These are phyloP conservation scores for Alcedo quadribrachys DNA, from an alignment of 2,797 vertebrate species.

Conservation along the genomic window DNA sequence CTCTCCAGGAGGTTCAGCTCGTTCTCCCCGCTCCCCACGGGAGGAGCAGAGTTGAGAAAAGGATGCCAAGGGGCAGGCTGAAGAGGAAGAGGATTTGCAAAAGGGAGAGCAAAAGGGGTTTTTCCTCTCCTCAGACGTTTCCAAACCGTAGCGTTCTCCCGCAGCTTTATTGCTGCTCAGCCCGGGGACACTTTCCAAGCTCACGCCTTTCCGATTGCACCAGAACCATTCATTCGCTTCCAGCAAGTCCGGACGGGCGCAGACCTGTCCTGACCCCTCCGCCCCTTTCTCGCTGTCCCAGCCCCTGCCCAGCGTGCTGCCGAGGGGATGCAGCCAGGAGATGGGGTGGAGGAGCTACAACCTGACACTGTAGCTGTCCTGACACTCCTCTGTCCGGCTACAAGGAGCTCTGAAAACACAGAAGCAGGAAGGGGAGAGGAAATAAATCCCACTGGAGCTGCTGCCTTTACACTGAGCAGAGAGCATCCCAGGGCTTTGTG, in stretches of 20 bases:
- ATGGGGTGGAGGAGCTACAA: background rate
- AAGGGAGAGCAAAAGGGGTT: constrained; percentile 7
- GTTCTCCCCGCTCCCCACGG: background rate
- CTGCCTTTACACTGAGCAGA: background rate
- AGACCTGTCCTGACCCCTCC: background rate
- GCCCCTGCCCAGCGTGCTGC: background rate
- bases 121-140: background rate
- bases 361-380: no score
- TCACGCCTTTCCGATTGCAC: background rate
- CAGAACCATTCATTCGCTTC: background rate
- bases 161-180: background rate
- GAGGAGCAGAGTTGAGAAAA: background rate
- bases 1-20: accelerated
- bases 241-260: background rate
- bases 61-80: background rate
- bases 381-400: no score
- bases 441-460: background rate
- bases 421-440: background rate
- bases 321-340: background rate
- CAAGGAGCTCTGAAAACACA: accelerated
- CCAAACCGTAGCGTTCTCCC: background rate
- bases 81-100: background rate
- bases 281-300: accelerated
- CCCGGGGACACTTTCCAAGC: background rate
- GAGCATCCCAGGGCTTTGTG: accelerated